These are phyloP conservation scores for Lasioglossum villosulum DNA, from an alignment of 2,888 invertebrate species.

Conservation along the genomic window DNA sequence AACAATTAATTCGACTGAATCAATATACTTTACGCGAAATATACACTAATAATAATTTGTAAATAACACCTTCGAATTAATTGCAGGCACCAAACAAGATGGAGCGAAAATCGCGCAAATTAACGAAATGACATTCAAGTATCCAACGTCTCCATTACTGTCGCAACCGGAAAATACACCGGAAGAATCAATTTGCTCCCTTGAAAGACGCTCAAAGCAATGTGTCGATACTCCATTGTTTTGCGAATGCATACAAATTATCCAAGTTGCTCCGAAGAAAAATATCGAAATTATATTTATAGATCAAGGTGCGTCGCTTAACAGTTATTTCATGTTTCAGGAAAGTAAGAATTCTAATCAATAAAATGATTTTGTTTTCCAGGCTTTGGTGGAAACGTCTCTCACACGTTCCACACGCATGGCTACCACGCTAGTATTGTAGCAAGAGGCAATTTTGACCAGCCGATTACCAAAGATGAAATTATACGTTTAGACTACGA, in stretches of 20 bases:
- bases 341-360: not conserved
- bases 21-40: not conserved
- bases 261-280: slow-evolving; percentile 85
- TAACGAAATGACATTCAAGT: slow-evolving; percentile 87
- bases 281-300: slow-evolving; percentile 87
- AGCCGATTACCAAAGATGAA: slow-evolving; percentile 83
- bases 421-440: slow-evolving; percentile 82
- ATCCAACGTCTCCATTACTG: slow-evolving; percentile 87
- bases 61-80: not conserved
- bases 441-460: slow-evolving; percentile 74
- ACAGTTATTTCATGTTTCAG: not conserved
- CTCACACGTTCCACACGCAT: slow-evolving; percentile 88
- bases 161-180: slow-evolving; percentile 85
- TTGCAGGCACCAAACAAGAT: slow-evolving; percentile 59
- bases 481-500: slow-evolving; percentile 82
- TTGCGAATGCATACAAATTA: slow-evolving; percentile 87
- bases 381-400: slow-evolving; percentile 86
- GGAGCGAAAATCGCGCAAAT: slow-evolving; percentile 85
- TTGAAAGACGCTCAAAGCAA: slow-evolving; percentile 78
- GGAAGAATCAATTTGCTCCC: slow-evolving; percentile 69
- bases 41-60: not conserved
- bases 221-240: slow-evolving; percentile 71
- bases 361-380: slow-evolving; percentile 57
- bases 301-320: slow-evolving; percentile 86
- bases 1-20: not conserved